Base-by-base conservation (phyloP, 92 coral and sea anemone species). In the Porites divaricata region DNA sequence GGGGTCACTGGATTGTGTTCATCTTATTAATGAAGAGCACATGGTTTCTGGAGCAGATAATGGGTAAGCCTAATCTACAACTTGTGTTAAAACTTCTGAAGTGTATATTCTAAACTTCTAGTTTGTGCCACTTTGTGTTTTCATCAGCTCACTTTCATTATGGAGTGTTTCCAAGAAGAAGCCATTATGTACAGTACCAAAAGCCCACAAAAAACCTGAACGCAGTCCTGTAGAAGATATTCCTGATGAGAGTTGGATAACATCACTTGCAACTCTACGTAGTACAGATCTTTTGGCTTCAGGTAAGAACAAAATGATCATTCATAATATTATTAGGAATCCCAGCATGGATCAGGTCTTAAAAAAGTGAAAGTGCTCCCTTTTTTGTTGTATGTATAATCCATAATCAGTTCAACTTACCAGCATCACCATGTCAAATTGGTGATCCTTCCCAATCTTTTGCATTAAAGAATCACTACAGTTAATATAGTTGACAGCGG, bases 21-120 rank as follows among this genome's bases (percentile, higher is more conserved):
- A 90, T 71, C 67, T 96, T 69, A 95, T 96, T 20, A 96, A 91
- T 85, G 99, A 96, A 71, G 95, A 91, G 23, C 89, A 90, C 80
- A 92, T 96, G 81, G 84, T 96, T 67, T 87, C 98, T 51, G 99
- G 99, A 23, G 93, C 98, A 79, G 99, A 96, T 80, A 95, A 96
- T 77, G 98, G 99, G 99, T 95, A 79, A 87, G 95, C 63, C 14
- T 25, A 8, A 10, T 8, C 0, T 28, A 15, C 4, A 9, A 7
- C 15, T 16, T 69, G 22, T 14, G 16, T 69, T 69, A 52, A 41
- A 26, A 25, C 16, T 52, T 41, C 45, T 35, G 45, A 4, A 35
- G 45, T 35, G 45, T 35, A 35, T 35, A 35, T 35, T 35, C 45
- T 2, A 35, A 1, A 35, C 16, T 28, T 45, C 11, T 11, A 22